Evolutionary conservation across 2,888 invertebrate species (phyloP), one percentile per base, ranked within the genome.

Genomic region (Phymatocera aterrima): DNA sequence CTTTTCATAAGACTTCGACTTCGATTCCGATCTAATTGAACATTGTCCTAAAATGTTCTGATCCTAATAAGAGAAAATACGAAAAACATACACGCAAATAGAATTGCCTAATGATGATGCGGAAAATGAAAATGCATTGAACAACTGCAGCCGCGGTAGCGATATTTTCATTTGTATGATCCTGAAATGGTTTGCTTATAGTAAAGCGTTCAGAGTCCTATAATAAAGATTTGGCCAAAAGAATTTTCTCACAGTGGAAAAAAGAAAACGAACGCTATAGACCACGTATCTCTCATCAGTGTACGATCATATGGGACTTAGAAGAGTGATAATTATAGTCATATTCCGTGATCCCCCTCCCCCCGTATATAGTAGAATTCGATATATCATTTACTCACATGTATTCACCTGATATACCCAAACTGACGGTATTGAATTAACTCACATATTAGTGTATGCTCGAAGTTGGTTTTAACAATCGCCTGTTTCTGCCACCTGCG

Each of bases 211-310:
- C 28, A 57, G 21, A 57, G 24, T 24, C 21, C n/a, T n/a, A n/a
- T n/a, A n/a, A n/a, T n/a, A 57, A 24, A 28, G 28, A 57, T 57
- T 57, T 57, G 57, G 57, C 24, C 21, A 8, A 12, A 24, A 21
- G 24, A 57, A 57, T 24, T 57, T 57, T 57, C 28, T 24, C 28
- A 57, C 57, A 12, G 28, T 57, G 28, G 21, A 28, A 28, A 51
- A 18, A 48, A 48, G 18, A 48, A 48, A 48, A 48, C 5, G 24
- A 28, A n/a, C n/a, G n/a, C n/a, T n/a, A n/a, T n/a, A 57, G 28
- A 37, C 31, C 31, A 61, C 61, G 6, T 61, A 34, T 61, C 61
- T 31, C 61, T 61, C 61, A 61, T 18, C 61, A 34, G 64, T 34
- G 21, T 64, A 64, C 37, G 37, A 18, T 6, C 37, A n/a, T n/a